These are phyloP conservation scores for Dromas ardeola DNA, from an alignment of 2,113 vertebrate genomes.

Conservation along the genomic window DNA sequence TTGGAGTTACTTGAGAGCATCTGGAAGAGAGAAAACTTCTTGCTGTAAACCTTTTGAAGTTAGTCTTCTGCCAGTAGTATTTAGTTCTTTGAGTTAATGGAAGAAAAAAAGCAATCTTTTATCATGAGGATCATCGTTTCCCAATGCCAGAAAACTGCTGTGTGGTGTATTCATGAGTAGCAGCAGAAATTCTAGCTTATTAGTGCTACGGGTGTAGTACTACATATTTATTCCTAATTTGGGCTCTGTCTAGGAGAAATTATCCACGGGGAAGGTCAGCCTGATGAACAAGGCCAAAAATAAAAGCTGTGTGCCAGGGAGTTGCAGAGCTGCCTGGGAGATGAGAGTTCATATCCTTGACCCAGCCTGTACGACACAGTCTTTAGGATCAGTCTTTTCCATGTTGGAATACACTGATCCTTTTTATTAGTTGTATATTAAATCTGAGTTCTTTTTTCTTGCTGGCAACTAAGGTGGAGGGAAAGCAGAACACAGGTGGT, in stretches of 20 bases:
- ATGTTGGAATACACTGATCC: background rate
- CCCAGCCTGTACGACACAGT: background rate
- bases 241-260: slow-evolving; percentile 53
- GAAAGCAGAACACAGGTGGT: background rate
- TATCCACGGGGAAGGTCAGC: slow-evolving; percentile 41
- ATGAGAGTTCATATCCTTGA: background rate
- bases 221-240: slow-evolving; percentile 69
- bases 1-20: background rate
- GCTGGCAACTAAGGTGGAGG: background rate
- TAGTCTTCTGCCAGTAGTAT: background rate
- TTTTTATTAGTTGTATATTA: background rate
- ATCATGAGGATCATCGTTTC: background rate
- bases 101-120: background rate
- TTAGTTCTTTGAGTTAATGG: background rate
- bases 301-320: slow-evolving; percentile 30
- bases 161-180: background rate
- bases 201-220: background rate
- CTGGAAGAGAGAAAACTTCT: background rate
- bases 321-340: background rate
- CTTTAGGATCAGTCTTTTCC: background rate
- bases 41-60: background rate
- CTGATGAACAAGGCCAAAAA: slow-evolving; percentile 54
- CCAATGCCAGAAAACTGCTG: background rate
- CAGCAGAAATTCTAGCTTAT: background rate
- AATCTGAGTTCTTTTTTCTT: background rate